Evolutionary conservation across 2,797 vertebrate genomes (phyloP).

Genomic region (Eutrigla gurnardus): DNA sequence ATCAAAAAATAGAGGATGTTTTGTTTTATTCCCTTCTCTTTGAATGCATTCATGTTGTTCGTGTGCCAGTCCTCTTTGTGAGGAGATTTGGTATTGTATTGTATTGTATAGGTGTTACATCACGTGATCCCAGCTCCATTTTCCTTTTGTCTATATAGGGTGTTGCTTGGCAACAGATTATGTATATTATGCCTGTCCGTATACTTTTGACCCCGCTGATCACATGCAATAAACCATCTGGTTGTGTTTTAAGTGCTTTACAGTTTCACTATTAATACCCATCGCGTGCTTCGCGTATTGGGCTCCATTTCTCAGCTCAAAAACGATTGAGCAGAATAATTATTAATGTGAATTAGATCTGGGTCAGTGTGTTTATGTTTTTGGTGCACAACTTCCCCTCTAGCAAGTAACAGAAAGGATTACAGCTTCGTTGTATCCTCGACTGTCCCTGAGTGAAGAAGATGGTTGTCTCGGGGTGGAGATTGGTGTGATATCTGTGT

Average conservation of each 20-base stretch:
- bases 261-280: background rate
- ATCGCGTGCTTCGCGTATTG: too few species aligned
- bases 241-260: slow-evolving; percentile 10
- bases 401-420: background rate
- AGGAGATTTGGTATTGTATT: background rate
- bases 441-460: slow-evolving; percentile 33
- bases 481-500: too few species aligned
- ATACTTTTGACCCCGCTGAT: background rate
- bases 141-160: background rate
- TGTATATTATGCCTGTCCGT: background rate
- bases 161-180: background rate
- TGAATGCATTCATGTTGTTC: slow-evolving; percentile 7
- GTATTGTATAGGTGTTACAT: background rate
- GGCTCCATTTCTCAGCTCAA: background rate
- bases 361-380: background rate
- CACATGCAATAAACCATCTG: slow-evolving; percentile 11
- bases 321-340: background rate
- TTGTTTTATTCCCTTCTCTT: slow-evolving; percentile 32
- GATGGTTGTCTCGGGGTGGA: too few species aligned
- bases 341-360: background rate
- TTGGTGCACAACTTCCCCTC: background rate
- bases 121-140: background rate
- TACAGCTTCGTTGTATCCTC: slow-evolving; percentile 17
- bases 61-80: background rate
- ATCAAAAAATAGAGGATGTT: slow-evolving; percentile 15